Evolutionary conservation across 1,140 invertebrate species (phyloP).

Genomic region (Colletes gigas): DNA sequence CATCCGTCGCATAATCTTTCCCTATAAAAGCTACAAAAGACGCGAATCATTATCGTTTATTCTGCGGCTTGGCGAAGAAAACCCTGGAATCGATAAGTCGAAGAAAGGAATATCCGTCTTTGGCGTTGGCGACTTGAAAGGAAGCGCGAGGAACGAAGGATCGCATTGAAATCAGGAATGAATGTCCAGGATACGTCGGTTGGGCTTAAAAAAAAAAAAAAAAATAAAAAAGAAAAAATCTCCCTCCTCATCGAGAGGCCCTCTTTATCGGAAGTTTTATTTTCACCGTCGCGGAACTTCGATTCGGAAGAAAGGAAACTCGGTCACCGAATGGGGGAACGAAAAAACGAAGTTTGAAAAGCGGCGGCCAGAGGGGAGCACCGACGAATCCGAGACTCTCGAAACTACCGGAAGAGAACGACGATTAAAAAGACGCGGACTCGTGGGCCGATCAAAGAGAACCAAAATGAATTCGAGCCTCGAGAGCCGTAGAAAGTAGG

Average conservation of each 20-base stretch:
- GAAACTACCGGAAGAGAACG: constrained; percentile 16
- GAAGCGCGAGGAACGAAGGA: constrained; percentile 33
- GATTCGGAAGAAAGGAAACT: constrained; percentile 9
- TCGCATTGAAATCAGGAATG: constrained; percentile 52
- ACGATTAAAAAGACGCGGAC: constrained; percentile 4
- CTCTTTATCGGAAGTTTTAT: constrained; percentile 47
- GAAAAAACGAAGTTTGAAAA: neutral
- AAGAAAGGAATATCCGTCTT: constrained; percentile 48
- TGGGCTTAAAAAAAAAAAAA: neutral
- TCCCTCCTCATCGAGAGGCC: neutral
- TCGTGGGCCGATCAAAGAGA: neutral
- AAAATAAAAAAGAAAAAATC: neutral
- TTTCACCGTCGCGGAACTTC: constrained; percentile 33
- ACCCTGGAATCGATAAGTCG: constrained; percentile 29
- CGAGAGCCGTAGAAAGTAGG: neutral
- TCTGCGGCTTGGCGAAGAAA: neutral
- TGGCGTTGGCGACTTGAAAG: constrained; percentile 31
- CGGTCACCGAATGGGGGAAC: neutral
- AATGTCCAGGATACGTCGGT: constrained; percentile 47
- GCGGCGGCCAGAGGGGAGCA: neutral
- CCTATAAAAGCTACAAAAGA: neutral
- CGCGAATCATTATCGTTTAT: constrained; percentile 33
- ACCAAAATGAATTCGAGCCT: neutral
- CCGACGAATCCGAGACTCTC: constrained; percentile 33
- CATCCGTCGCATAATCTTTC: constrained; percentile 3